Evolutionary conservation across 35 echinoderm and acorn worm genomes (phyloP).

Genomic region (Apostichopus californicus): DNA sequence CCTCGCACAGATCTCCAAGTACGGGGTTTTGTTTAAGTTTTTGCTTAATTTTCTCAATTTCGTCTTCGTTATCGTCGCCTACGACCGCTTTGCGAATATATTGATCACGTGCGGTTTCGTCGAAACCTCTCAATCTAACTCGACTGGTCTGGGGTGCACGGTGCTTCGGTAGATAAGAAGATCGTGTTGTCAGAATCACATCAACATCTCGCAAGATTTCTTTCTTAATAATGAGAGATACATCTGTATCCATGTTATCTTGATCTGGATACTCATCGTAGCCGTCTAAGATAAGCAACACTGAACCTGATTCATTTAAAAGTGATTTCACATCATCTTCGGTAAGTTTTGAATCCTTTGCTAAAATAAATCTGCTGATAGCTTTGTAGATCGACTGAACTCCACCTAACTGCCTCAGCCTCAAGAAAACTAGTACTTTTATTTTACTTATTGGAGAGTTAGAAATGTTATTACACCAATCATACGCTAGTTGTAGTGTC

Average conservation of each 20-base stretch:
- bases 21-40: not conserved
- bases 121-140: not conserved
- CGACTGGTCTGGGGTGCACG: not conserved
- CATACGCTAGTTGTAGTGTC: not conserved
- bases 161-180: not conserved
- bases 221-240: not conserved
- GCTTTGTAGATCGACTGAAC: not conserved
- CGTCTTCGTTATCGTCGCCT: not conserved
- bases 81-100: not conserved
- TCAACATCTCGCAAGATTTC: not conserved
- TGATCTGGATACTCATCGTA: constrained; percentile 17
- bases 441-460: not conserved
- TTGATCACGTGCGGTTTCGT: not conserved
- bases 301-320: not conserved
- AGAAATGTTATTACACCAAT: not conserved
- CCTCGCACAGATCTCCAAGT: not conserved
- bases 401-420: not conserved
- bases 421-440: not conserved
- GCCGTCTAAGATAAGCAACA: not conserved
- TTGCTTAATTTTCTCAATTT: not conserved
- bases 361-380: not conserved
- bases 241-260: not conserved
- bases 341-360: not conserved
- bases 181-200: constrained; percentile 8
- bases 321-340: not conserved